Conservation (phyloP, 1,140 invertebrate genomes). For the Bemisia tabaci region DNA sequence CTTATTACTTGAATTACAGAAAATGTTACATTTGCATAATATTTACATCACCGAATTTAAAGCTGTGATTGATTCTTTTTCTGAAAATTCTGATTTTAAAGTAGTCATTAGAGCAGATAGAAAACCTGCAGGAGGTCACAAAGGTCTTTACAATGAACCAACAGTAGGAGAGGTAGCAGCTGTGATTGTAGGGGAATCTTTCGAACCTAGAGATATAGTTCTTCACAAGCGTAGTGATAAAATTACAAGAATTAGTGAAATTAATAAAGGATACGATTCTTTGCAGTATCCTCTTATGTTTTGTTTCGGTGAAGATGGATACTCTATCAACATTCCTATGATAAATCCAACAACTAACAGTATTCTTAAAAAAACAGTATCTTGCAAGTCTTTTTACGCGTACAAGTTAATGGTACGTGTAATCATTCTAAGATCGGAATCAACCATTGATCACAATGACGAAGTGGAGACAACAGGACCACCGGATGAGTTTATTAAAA, state of each 20-base stretch:
- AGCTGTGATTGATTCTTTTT: conserved; percentile 19
- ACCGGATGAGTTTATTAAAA: too few species aligned
- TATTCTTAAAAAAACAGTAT: background rate
- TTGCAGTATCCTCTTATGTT: conserved; percentile 36
- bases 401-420: background rate
- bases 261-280: conserved; percentile 33
- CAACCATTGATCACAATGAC: too few species aligned
- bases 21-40: conserved; percentile 21
- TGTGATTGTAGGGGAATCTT: conserved; percentile 30
- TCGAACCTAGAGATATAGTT: conserved; percentile 31
- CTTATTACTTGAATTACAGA: conserved; percentile 18
- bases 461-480: too few species aligned
- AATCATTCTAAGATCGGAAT: too few species aligned
- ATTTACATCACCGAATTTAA: conserved; percentile 23
- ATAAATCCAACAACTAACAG: conserved; percentile 2
- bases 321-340: conserved; percentile 10
- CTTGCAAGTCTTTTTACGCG: background rate
- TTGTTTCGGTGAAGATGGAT: conserved; percentile 31
- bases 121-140: conserved; percentile 26
- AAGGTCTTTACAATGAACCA: conserved; percentile 33
- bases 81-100: conserved; percentile 11
- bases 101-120: conserved; percentile 23
- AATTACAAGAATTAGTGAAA: conserved; percentile 29
- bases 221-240: conserved; percentile 26
- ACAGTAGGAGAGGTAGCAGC: conserved; percentile 32